Evolutionary conservation across 2,113 vertebrate species (phyloP).

Genomic region (Gobiocypris rarus): DNA sequence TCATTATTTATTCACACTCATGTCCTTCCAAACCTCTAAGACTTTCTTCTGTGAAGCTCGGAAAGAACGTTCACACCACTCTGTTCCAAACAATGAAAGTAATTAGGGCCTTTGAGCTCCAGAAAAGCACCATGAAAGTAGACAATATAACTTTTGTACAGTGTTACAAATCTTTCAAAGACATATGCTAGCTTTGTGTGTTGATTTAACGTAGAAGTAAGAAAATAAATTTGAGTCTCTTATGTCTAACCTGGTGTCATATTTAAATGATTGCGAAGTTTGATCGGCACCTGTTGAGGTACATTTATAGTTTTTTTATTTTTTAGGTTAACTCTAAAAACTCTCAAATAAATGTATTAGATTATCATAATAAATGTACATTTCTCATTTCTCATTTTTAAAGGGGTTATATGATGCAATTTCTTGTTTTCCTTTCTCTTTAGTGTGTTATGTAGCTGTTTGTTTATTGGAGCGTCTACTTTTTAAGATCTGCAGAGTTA

Average conservation of each 20-base stretch:
- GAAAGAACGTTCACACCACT: background rate
- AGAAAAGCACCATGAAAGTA: constrained; percentile 1
- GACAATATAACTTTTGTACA: background rate
- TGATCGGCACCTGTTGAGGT: too few species aligned
- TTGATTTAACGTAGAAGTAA: background rate
- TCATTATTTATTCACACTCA: background rate
- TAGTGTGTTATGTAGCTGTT: too few species aligned
- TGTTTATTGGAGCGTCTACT: too few species aligned
- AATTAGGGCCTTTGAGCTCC: background rate
- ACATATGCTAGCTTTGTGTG: background rate
- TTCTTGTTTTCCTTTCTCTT: too few species aligned
- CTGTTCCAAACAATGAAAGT: background rate
- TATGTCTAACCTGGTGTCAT: too few species aligned
- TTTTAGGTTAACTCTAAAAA: too few species aligned
- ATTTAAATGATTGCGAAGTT: too few species aligned
- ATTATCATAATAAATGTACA: background rate
- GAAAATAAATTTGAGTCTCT: too few species aligned
- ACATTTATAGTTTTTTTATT: too few species aligned
- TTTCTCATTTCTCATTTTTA: background rate
- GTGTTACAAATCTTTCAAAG: background rate
- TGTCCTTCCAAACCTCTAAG: background rate
- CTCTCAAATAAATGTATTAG: too few species aligned
- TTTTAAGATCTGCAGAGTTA: too few species aligned
- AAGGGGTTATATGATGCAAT: too few species aligned
- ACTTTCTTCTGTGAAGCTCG: background rate